phyloP scores from a whole-genome alignment of 2,113 vertebrate genomes.

The Patagioenas fasciata region DNA sequence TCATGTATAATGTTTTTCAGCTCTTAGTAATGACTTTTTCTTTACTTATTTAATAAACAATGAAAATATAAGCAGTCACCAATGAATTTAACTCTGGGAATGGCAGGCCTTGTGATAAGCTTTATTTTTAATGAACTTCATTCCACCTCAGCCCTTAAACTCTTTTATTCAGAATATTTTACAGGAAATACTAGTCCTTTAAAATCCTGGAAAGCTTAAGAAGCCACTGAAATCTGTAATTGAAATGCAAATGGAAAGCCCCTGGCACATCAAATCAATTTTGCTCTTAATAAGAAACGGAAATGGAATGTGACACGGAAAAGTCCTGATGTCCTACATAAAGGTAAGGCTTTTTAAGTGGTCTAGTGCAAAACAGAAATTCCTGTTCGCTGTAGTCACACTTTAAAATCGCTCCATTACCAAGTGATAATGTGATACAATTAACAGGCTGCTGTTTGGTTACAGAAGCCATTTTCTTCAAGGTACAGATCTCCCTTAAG shows the following conservation, averaged over 20 bases:
- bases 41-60: background rate
- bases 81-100: background rate
- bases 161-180: background rate
- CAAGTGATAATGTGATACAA: background rate
- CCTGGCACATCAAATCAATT: conserved; percentile 38
- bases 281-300: conserved; percentile 1
- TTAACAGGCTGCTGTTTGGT: background rate
- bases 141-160: background rate
- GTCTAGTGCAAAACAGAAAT: conserved; percentile 14
- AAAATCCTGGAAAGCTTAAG: conserved; percentile 10
- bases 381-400: background rate
- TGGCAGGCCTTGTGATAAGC: background rate
- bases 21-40: background rate
- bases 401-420: background rate
- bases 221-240: background rate
- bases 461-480: background rate
- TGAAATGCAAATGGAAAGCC: conserved; percentile 53
- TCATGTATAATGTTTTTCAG: background rate
- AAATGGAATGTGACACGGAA: conserved; percentile 13
- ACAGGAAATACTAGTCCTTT: background rate
- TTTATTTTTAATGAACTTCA: conserved; percentile 28
- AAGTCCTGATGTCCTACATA: background rate
- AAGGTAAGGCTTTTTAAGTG: background rate
- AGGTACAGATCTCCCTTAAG: background rate
- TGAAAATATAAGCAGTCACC: background rate